Base-by-base conservation (phyloP, 1,140 invertebrate species). In the Propsilocerus akamusi region DNA sequence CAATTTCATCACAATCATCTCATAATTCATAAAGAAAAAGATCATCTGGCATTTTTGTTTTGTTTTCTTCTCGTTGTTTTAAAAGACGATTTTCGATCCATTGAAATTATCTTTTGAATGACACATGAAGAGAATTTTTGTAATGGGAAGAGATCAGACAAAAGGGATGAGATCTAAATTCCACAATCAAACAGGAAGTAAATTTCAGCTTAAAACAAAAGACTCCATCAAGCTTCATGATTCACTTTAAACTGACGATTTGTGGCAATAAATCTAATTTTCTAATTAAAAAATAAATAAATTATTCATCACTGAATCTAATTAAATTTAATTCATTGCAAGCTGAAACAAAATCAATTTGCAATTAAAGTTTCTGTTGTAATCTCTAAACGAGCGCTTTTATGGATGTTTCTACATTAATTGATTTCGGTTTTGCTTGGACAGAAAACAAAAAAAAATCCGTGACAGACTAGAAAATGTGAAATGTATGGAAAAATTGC, bases 271-370 rank as follows among this genome's bases (percentile, higher is more conserved):
- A n/a, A n/a, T n/a, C n/a, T n/a, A n/a, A n/a, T n/a, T n/a, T n/a
- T n/a, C n/a, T n/a, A n/a, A n/a, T n/a, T n/a, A n/a, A n/a, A n/a
- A n/a, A n/a, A n/a, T n/a, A n/a, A n/a, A n/a, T n/a, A n/a, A n/a
- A n/a, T n/a, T n/a, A n/a, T n/a, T n/a, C n/a, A n/a, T n/a, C 28
- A 41, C 34, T 41, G 34, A 14, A 41, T 41, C 34, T 41, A 41
- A 41, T 41, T 41, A 17, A 17, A 17, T 41, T 22, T 10, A 8
- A 41, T 41, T n/a, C 34, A 20, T 20, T 41, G 34, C 34, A 41
- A 20, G n/a, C n/a, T n/a, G n/a, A n/a, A n/a, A n/a, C n/a, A n/a
- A 41, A 41, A 20, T 41, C 34, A 41, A 41, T 41, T 41, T 20
- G 34, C 34, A 41, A 41, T 41, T 22, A 41, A 41, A 22, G 22